Evolutionary conservation across 2,113 vertebrate species (phyloP).

Genomic region (Myiozetetes cayanensis): DNA sequence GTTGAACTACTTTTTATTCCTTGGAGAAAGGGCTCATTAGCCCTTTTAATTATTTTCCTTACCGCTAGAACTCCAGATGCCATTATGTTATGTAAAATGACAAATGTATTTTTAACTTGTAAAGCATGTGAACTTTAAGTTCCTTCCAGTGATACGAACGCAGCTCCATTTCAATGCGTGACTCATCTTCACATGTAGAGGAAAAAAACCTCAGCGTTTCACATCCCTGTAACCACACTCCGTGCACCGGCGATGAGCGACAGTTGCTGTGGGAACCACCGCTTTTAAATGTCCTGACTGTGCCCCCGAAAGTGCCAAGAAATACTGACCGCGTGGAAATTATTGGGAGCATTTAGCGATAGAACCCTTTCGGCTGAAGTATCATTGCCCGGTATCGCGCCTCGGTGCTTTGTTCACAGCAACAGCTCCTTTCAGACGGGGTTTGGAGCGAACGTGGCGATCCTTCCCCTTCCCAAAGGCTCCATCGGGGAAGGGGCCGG

Average conservation of each 20-base stretch:
- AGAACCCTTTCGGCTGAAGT: background rate
- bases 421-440: background rate
- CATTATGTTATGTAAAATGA: conserved; percentile 41
- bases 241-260: background rate
- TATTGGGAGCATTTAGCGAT: background rate
- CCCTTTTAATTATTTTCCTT: conserved; percentile 48
- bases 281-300: background rate
- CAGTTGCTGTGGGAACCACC: conserved; percentile 50
- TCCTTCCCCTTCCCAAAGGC: background rate
- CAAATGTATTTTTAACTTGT: conserved; percentile 56
- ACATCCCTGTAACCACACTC: background rate
- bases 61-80: conserved; percentile 13
- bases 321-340: background rate
- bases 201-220: background rate
- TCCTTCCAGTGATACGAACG: conserved; percentile 8
- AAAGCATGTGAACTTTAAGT: conserved; percentile 35
- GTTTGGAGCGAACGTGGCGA: background rate
- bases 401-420: accelerated
- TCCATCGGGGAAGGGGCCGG: background rate
- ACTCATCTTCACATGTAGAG: conserved; percentile 32
- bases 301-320: background rate
- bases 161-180: background rate
- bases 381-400: accelerated
- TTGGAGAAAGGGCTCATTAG: conserved; percentile 55
- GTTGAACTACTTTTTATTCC: conserved; percentile 32